phyloP scores from a whole-genome alignment of 2,797 vertebrate genomes.

The Sebastiscus tertius region DNA sequence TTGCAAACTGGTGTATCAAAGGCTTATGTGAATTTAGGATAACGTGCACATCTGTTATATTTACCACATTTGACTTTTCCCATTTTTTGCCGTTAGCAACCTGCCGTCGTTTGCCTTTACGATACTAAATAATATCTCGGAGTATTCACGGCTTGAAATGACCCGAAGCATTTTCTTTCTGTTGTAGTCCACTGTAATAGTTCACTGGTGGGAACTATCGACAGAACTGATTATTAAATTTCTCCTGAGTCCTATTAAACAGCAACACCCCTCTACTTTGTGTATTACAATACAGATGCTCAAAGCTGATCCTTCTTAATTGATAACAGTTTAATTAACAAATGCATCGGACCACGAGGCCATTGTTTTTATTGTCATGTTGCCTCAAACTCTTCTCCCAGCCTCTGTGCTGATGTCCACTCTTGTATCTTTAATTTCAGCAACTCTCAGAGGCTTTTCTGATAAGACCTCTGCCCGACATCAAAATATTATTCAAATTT shows the following conservation, averaged over 20 bases:
- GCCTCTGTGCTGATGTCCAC: background rate
- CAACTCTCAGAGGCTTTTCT: background rate
- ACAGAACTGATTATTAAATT: background rate
- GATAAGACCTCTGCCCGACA: background rate
- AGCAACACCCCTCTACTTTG: background rate
- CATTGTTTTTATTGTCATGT: background rate
- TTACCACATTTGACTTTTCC: background rate
- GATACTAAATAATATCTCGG: background rate
- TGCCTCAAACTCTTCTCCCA: background rate
- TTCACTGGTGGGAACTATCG: background rate
- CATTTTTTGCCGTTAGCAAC: background rate
- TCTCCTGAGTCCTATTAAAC: slow-evolving; percentile 24
- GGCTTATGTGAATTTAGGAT: background rate
- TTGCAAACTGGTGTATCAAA: background rate
- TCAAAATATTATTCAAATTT: background rate
- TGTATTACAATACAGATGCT: background rate
- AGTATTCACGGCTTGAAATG: background rate
- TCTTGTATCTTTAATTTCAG: slow-evolving; percentile 1
- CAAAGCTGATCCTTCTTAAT: background rate
- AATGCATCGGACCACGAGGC: background rate
- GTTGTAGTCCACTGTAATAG: background rate
- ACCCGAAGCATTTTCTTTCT: background rate
- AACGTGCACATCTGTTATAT: background rate
- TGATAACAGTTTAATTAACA: slow-evolving; percentile 3
- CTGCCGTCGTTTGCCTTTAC: background rate